A percentile compares a stretch with the other conserved stretches of the same genome.
These are phyloP conservation scores for Harpalus rufipes DNA, from an alignment of 2,888 invertebrate species.

Conservation along the genomic window DNA sequence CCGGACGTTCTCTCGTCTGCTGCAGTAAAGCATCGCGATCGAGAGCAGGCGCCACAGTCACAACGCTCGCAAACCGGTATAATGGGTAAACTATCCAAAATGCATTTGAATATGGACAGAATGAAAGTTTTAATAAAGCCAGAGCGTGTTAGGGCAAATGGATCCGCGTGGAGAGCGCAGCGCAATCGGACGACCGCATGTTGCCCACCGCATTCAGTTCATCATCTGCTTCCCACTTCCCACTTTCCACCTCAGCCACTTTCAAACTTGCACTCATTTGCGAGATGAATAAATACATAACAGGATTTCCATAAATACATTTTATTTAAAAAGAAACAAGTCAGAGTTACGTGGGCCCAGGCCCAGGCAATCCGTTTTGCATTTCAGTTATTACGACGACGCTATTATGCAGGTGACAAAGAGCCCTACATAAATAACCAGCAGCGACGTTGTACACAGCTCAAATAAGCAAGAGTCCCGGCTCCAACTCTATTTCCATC, in stretches of 20 bases:
- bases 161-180: slow-evolving; percentile 27
- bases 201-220: slow-evolving; percentile 37
- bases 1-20: slow-evolving; percentile 12
- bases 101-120: slow-evolving; percentile 62
- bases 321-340: slow-evolving; percentile 58
- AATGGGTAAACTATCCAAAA: slow-evolving; percentile 61
- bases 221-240: slow-evolving; percentile 24
- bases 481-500: not conserved
- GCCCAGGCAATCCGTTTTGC: slow-evolving; percentile 60
- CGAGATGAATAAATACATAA: slow-evolving; percentile 65
- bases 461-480: slow-evolving; percentile 58
- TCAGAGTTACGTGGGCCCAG: slow-evolving; percentile 33
- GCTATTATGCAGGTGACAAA: slow-evolving; percentile 65
- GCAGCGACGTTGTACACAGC: slow-evolving; percentile 45
- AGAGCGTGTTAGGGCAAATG: slow-evolving; percentile 62
- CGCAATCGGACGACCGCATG: slow-evolving; percentile 49
- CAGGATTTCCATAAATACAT: slow-evolving; percentile 64
- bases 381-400: slow-evolving; percentile 63
- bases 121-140: slow-evolving; percentile 65
- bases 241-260: slow-evolving; percentile 1
- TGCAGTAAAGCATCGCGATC: slow-evolving; percentile 10
- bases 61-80: slow-evolving; percentile 30
- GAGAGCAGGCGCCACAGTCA: slow-evolving; percentile 3
- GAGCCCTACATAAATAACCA: slow-evolving; percentile 60
- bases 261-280: slow-evolving; percentile 62